Percentiles rank a stretch among this genome's conserved stretches.
Conservation (phyloP, 2,888 invertebrate species). For the Lasius fuliginosus region DNA sequence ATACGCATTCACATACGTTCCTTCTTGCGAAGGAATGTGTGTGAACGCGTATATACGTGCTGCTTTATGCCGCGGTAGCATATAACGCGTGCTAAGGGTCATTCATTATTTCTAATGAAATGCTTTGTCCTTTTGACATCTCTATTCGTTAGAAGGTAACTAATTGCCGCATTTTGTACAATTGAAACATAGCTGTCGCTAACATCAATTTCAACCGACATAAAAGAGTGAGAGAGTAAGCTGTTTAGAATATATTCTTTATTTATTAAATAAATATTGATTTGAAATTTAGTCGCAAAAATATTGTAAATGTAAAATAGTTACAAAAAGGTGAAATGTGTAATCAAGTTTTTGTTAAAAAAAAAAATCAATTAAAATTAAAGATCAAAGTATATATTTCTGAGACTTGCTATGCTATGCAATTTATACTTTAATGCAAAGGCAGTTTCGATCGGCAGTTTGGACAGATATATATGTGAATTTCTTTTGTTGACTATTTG, state of each 20-base stretch:
- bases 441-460: neutral
- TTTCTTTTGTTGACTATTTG: slow-evolving; percentile 23
- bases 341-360: neutral
- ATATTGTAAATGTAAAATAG: neutral
- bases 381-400: neutral
- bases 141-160: slow-evolving; percentile 28
- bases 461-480: neutral
- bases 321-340: neutral
- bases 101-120: slow-evolving; percentile 43
- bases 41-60: too few relatives aligned
- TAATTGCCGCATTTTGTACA: slow-evolving; percentile 35
- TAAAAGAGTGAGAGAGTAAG: neutral
- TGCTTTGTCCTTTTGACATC: slow-evolving; percentile 14
- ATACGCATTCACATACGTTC: neutral
- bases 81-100: slow-evolving; percentile 36
- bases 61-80: slow-evolving; percentile 26
- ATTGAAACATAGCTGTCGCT: neutral
- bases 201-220: neutral
- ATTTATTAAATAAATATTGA: neutral
- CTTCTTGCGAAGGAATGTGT: neutral
- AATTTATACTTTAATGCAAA: neutral
- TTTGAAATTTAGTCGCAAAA: neutral
- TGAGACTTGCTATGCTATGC: neutral
- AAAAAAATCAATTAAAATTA: neutral
- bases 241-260: neutral